Percentiles rank a stretch among this genome's conserved stretches.
These are phyloP conservation scores for Kryptopterus vitreolus DNA, from an alignment of 2,797 vertebrate species.

Conservation along the genomic window DNA sequence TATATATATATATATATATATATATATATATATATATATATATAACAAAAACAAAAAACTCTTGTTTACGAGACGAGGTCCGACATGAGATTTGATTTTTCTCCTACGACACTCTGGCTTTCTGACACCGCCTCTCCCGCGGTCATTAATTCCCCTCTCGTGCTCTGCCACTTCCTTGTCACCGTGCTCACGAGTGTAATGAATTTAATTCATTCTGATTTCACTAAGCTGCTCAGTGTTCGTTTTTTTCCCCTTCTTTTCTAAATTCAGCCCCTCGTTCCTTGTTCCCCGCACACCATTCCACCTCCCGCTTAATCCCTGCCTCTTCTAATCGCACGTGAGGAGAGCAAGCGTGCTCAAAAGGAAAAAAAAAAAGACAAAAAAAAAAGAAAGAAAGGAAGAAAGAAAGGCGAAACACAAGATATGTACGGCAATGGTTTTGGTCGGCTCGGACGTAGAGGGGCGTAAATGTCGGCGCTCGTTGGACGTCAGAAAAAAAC, in stretches of 20 bases:
- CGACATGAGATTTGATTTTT: constrained; percentile 34
- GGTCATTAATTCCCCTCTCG: constrained; percentile 50
- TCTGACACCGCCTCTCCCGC: constrained; percentile 40
- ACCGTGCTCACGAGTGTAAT: constrained; percentile 55
- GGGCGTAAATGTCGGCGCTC: constrained; percentile 53
- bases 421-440: constrained; percentile 42
- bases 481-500: constrained; percentile 44
- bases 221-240: constrained; percentile 63
- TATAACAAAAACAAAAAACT: too few relatives aligned
- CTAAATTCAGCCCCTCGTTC: background rate
- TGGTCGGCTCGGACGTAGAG: constrained; percentile 46
- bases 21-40: too few relatives aligned
- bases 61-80: constrained; percentile 36
- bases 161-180: constrained; percentile 52
- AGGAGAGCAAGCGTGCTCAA: constrained; percentile 46
- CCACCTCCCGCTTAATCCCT: constrained; percentile 61
- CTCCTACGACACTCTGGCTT: constrained; percentile 42
- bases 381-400: background rate
- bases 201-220: constrained; percentile 67
- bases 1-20: too few relatives aligned
- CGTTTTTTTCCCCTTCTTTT: constrained; percentile 39
- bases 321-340: constrained; percentile 60
- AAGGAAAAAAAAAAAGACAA: background rate
- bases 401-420: constrained; percentile 7
- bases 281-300: constrained; percentile 21